phyloP scores from a whole-genome alignment of 2,888 invertebrate species.

The Laothoe populi region DNA sequence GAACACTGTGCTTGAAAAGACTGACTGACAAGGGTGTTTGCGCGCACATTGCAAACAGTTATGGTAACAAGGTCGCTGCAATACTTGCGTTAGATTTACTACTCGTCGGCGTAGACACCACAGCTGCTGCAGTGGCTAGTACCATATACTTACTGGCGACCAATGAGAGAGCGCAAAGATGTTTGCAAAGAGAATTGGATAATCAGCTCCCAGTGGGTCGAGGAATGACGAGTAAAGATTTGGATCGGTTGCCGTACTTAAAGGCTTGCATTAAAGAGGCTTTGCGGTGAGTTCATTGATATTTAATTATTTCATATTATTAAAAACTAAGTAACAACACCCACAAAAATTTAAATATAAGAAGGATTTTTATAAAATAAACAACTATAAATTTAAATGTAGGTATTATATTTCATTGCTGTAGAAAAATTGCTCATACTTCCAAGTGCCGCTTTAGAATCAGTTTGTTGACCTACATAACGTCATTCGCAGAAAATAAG shows the following conservation, averaged over 20 bases:
- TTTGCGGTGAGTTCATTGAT: conserved; percentile 81
- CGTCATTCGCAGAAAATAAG: neutral
- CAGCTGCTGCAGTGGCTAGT: conserved; percentile 90
- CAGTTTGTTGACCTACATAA: neutral
- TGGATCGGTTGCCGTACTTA: conserved; percentile 88
- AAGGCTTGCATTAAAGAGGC: conserved; percentile 92
- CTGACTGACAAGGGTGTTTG: conserved; percentile 76
- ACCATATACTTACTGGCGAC: conserved; percentile 90
- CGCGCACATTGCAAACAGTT: conserved; percentile 67
- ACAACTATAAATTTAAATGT: neutral
- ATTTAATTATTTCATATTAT: too few species aligned
- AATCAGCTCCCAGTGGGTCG: conserved; percentile 81
- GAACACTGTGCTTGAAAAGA: conserved; percentile 82
- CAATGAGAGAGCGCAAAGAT: conserved; percentile 88
- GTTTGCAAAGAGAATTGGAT: conserved; percentile 86
- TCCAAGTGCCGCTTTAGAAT: neutral
- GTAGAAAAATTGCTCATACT: neutral
- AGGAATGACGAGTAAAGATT: conserved; percentile 84
- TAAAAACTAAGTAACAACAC: too few species aligned
- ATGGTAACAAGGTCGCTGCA: conserved; percentile 82
- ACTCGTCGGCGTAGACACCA: conserved; percentile 93
- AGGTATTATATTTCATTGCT: neutral
- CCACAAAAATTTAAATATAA: neutral
- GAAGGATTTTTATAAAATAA: neutral
- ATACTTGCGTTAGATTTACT: conserved; percentile 91